A percentile compares a stretch with the other conserved stretches of the same genome.
Conservation (phyloP, 1,140 invertebrate genomes). For the Psix sp. region DNA sequence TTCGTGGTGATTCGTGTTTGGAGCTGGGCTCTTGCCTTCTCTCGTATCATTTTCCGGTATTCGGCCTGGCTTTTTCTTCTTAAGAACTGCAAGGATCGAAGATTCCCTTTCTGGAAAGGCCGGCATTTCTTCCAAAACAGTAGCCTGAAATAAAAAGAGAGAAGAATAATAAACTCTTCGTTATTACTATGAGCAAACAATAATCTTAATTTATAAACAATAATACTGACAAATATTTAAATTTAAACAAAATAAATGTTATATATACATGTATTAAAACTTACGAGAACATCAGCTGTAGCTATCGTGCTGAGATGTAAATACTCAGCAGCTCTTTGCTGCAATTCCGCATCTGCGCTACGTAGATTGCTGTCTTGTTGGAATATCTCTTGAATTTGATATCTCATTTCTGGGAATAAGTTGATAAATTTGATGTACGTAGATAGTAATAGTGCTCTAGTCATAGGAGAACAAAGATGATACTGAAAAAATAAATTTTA, state of each 20-base stretch:
- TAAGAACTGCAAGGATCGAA: constrained; percentile 96
- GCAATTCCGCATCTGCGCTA: constrained; percentile 98
- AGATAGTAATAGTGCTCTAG: constrained; percentile 95
- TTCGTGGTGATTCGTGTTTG: constrained; percentile 80
- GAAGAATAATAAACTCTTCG: no score
- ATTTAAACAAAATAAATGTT: no score
- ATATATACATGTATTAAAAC: constrained; percentile 15
- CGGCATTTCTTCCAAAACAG: constrained; percentile 99
- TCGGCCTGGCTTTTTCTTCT: constrained; percentile 97
- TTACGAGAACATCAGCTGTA: constrained; percentile 94
- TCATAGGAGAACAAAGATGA: constrained; percentile 97
- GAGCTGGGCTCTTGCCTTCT: constrained; percentile 87
- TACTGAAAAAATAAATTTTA: constrained; percentile 80
- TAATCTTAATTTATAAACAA: no score
- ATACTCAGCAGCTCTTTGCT: constrained; percentile 99
- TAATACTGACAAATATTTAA: no score
- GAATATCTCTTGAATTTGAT: constrained; percentile 97
- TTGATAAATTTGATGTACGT: constrained; percentile 99
- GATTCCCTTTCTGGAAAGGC: constrained; percentile 99
- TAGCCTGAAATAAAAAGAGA: no score
- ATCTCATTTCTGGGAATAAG: constrained; percentile 98
- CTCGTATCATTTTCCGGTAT: constrained; percentile 90
- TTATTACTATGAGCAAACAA: no score
- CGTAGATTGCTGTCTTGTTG: constrained; percentile 96
- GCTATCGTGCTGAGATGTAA: constrained; percentile 97